Conservation (phyloP, 2,888 invertebrate genomes). For the Drosophila helvetica region DNA sequence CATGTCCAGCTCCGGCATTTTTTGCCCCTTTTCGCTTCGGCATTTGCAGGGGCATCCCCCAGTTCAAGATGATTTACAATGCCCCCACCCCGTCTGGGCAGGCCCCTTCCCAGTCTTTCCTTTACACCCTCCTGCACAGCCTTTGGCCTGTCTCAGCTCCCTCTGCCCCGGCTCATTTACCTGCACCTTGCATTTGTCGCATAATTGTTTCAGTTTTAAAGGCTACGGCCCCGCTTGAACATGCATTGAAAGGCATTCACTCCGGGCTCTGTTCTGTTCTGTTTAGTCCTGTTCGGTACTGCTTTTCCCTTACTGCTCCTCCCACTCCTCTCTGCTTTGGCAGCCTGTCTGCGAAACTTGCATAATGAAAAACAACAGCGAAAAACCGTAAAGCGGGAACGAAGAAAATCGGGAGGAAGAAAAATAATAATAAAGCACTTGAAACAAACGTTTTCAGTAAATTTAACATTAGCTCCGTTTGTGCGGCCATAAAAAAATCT, state of each 20-base stretch:
- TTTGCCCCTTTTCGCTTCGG: constrained; percentile 14
- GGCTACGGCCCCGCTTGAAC: constrained; percentile 51
- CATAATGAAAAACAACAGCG: constrained; percentile 49
- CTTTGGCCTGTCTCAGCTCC: background rate
- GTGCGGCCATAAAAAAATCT: constrained; percentile 69
- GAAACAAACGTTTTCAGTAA: constrained; percentile 80
- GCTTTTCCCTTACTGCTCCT: too few relatives aligned
- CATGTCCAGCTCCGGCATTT: constrained; percentile 48
- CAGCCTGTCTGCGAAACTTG: constrained; percentile 10
- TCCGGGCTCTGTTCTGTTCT: constrained; percentile 5
- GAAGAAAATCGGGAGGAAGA: constrained; percentile 50
- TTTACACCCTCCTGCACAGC: background rate
- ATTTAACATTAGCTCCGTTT: constrained; percentile 78
- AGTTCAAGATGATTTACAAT: constrained; percentile 71
- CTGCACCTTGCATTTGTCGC: constrained; percentile 61
- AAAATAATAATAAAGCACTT: constrained; percentile 79
- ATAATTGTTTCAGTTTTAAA: constrained; percentile 63
- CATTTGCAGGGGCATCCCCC: constrained; percentile 14
- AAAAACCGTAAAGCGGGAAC: constrained; percentile 9
- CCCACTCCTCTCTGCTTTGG: too few relatives aligned
- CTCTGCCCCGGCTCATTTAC: constrained; percentile 57
- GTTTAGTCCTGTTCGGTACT: background rate
- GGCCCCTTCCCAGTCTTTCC: constrained; percentile 1
- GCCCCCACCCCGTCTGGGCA: constrained; percentile 34
- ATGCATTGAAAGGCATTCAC: constrained; percentile 55